phyloP scores from a whole-genome alignment of 2,113 vertebrate species.

The Percina caprodes region DNA sequence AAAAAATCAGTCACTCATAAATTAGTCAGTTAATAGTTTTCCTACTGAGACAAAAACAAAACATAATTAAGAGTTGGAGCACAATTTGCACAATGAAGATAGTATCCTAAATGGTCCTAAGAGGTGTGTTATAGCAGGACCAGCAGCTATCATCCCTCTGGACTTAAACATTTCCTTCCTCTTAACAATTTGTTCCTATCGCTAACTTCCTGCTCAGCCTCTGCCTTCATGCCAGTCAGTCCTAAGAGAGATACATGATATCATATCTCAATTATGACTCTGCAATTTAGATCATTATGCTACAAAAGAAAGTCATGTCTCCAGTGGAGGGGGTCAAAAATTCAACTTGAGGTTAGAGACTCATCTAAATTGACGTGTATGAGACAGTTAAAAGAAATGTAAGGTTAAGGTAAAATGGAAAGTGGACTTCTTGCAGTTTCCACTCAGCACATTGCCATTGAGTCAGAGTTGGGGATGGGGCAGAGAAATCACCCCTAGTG shows the following conservation, averaged over 20 bases:
- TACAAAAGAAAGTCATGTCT: constrained; percentile 44
- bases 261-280: constrained; percentile 78
- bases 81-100: constrained; percentile 31
- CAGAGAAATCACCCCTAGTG: constrained; percentile 48
- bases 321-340: constrained; percentile 29
- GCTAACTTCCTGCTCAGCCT: constrained; percentile 76
- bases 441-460: constrained; percentile 50
- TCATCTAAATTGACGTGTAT: constrained; percentile 11
- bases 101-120: constrained; percentile 48
- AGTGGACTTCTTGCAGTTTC: constrained; percentile 49
- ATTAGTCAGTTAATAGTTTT: constrained; percentile 1
- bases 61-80: neutral
- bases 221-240: constrained; percentile 72
- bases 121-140: constrained; percentile 62
- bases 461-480: constrained; percentile 50
- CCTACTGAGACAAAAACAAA: neutral
- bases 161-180: constrained; percentile 87
- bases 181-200: constrained; percentile 82
- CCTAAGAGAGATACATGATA: constrained; percentile 72
- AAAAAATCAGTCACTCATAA: no score
- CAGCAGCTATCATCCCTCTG: constrained; percentile 73
- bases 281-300: constrained; percentile 74
- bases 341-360: constrained; percentile 49
- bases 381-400: constrained; percentile 17
- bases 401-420: constrained; percentile 48